Evolutionary conservation across 2,113 vertebrate genomes (phyloP), one percentile per base, ranked within the genome.

Genomic region (Erinaceus europaeus): DNA sequence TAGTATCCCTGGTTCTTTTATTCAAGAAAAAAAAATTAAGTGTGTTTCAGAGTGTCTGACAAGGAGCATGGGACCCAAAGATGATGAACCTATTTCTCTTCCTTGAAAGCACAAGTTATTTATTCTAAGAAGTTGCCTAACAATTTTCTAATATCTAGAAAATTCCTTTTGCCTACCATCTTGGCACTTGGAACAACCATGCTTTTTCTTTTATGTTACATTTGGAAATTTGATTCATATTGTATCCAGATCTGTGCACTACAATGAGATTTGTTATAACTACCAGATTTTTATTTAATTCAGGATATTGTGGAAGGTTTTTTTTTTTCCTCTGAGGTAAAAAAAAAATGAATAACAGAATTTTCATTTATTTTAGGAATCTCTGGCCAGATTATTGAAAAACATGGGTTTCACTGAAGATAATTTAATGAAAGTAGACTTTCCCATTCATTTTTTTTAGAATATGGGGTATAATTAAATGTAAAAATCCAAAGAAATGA

Each of bases 401-500:
- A 89, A 83, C 72, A 52, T 29, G 44, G 67, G 52, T 76, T 88
- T 82, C 4, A 75, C 80, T 90, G 23, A 80, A 74, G 55, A 11
- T 27, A 75, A 55, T 53, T 57, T 48, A 79, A 5, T 68, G 76
- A 90, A n/a, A 90, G 87, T n/a, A 46, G 20, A n/a, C 61, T 76
- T 17, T 62, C 44, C 34, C 29, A 12, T 57, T 93, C 38, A 64
- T 27, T 44, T 48, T 84, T n/a, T 57, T 77, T 62, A 82, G 27
- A 88, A 74, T 53, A 78, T 82, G 32, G 42, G 7, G 7, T 90
- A 76, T 84, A 88, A 79, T 89, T 91, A 87, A 76, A 85, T 52
- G 25, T 88, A 85, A 94, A n/a, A 93, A 79, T 57, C 38, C 64
- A 90, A 88, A 91, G 69, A 78, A 81, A 90, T 84, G 53, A 18